phyloP scores from a whole-genome alignment of 2,888 invertebrate species.

The Lepidochrysops patricia region DNA sequence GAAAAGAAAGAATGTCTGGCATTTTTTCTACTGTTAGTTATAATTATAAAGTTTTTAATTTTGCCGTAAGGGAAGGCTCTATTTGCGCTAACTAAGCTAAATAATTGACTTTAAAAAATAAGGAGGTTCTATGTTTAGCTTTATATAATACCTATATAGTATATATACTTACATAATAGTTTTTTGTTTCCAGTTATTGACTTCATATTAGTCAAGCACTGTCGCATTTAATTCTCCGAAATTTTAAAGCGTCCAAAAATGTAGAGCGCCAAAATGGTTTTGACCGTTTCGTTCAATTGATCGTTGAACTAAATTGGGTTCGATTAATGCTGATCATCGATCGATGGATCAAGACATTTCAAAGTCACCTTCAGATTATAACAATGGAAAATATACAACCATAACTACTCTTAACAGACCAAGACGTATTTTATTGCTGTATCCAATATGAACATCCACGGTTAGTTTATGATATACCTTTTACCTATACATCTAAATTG shows the following conservation, averaged over 20 bases:
- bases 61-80: too few species aligned
- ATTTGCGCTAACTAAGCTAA: too few species aligned
- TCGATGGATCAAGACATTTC: neutral
- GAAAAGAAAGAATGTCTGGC: neutral
- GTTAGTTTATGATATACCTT: too few species aligned
- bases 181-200: too few species aligned
- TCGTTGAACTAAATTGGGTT: conserved; percentile 16
- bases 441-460: neutral
- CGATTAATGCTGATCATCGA: neutral
- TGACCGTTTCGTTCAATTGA: neutral
- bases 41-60: too few species aligned
- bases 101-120: too few species aligned
- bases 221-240: neutral
- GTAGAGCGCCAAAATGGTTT: conserved; percentile 9
- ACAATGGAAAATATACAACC: neutral
- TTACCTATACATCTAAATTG: too few species aligned
- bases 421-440: neutral
- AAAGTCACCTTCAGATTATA: neutral
- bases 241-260: neutral
- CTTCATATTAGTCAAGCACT: too few species aligned
- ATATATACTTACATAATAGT: too few species aligned
- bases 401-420: neutral
- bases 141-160: too few species aligned
- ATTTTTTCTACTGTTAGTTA: too few species aligned
- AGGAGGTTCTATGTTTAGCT: too few species aligned